Conservation (phyloP, 64 coral and sea anemone genomes). For the Platygyra sinensis region DNA sequence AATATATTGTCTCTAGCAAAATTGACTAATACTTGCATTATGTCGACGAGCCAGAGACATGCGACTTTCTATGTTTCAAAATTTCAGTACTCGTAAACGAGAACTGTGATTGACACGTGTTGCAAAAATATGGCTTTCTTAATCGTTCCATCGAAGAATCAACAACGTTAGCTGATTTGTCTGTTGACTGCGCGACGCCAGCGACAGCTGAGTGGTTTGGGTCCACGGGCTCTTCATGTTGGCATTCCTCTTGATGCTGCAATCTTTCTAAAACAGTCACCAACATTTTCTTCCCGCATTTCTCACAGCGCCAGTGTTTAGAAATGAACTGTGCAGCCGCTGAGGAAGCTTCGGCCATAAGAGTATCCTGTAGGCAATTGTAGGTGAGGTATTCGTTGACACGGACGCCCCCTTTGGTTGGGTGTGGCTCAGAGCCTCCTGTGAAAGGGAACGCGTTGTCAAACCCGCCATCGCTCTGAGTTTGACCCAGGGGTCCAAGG, state of each 20-base stretch:
- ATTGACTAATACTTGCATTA: background rate
- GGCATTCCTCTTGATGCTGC: constrained; percentile 76
- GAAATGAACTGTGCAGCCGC: constrained; percentile 78
- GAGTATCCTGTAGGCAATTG: constrained; percentile 70
- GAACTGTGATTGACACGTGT: constrained; percentile 61
- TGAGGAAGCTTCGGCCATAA: constrained; percentile 81
- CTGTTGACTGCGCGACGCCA: background rate
- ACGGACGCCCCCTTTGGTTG: constrained; percentile 81
- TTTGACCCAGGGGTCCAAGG: constrained; percentile 42
- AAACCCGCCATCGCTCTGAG: background rate
- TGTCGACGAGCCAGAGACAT: background rate
- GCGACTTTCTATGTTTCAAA: constrained; percentile 77
- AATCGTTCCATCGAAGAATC: constrained; percentile 45
- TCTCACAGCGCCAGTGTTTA: constrained; percentile 90
- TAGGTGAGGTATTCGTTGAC: constrained; percentile 97
- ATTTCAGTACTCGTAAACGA: constrained; percentile 90
- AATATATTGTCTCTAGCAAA: background rate
- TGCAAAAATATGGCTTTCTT: constrained; percentile 63
- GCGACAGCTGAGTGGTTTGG: background rate
- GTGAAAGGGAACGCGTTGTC: constrained; percentile 38
- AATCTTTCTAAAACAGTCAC: constrained; percentile 83
- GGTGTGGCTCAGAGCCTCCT: constrained; percentile 43
- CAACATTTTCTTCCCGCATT: constrained; percentile 80
- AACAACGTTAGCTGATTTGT: background rate
- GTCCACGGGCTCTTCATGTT: background rate